phyloP scores from a whole-genome alignment of 2,113 vertebrate species.

The Agapornis roseicollis region DNA sequence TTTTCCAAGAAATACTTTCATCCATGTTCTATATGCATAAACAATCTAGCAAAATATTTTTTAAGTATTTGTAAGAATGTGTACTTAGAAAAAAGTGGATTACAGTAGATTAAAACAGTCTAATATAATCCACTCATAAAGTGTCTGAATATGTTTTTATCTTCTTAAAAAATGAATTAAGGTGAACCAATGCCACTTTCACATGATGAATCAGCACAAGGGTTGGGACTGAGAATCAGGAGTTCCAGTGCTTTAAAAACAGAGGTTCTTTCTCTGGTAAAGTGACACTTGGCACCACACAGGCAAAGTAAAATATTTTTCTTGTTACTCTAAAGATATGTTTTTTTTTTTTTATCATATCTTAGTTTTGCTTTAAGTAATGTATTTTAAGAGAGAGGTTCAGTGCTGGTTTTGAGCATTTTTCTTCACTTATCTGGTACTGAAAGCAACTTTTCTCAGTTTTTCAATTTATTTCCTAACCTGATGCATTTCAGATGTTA shows the following conservation, averaged over 20 bases:
- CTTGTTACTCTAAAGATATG: neutral
- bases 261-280: neutral
- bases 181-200: neutral
- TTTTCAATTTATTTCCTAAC: neutral
- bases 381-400: neutral
- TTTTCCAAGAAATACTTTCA: neutral
- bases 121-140: neutral
- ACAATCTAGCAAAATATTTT: neutral
- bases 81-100: neutral
- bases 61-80: neutral
- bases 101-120: neutral
- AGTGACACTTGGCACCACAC: neutral
- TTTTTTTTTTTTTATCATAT: neutral
- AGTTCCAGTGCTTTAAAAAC: neutral
- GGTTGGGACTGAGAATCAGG: neutral
- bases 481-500: neutral
- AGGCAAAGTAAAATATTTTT: neutral
- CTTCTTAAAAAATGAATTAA: slow-evolving; percentile 24
- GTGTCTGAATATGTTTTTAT: neutral
- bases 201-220: neutral
- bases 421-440: neutral
- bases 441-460: neutral
- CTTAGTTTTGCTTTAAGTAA: neutral
- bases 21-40: neutral
- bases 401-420: neutral